Evolutionary conservation across 2,113 vertebrate genomes (phyloP).

Genomic region (Oplegnathus fasciatus): DNA sequence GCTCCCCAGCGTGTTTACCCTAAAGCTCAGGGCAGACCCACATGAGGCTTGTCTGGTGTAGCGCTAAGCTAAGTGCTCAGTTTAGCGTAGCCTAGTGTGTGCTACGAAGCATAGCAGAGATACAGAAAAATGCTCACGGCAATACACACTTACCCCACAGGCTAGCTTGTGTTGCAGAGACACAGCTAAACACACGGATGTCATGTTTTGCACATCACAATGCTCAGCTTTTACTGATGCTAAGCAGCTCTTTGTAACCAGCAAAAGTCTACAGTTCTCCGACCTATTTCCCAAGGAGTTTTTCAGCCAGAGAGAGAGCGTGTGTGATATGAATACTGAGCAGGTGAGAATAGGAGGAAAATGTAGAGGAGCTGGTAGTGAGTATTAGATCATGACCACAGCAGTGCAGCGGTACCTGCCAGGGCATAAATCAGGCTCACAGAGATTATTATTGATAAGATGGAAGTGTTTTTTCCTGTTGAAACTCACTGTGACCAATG

Average conservation of each 20-base stretch:
- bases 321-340: slow-evolving; percentile 74
- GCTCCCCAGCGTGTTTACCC: slow-evolving; percentile 5
- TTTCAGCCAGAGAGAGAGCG: slow-evolving; percentile 13
- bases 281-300: slow-evolving; percentile 65
- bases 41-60: background rate
- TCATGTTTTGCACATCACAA: slow-evolving; percentile 51
- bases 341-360: slow-evolving; percentile 42
- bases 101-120: slow-evolving; percentile 20
- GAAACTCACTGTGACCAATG: slow-evolving; percentile 18
- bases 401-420: slow-evolving; percentile 42
- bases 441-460: slow-evolving; percentile 60
- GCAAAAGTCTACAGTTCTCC: slow-evolving; percentile 28
- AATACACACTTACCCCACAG: slow-evolving; percentile 8
- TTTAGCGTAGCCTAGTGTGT: slow-evolving; percentile 31
- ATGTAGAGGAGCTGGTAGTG: slow-evolving; percentile 8
- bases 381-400: slow-evolving; percentile 51
- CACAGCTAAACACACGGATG: slow-evolving; percentile 46
- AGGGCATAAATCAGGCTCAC: slow-evolving; percentile 51
- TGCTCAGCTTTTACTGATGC: slow-evolving; percentile 33
- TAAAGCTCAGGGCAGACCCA: slow-evolving; percentile 16
- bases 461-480: slow-evolving; percentile 33
- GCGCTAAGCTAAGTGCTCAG: slow-evolving; percentile 34
- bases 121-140: slow-evolving; percentile 42
- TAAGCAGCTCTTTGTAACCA: slow-evolving; percentile 53
- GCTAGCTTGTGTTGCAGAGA: slow-evolving; percentile 20